A percentile compares a stretch with the other conserved stretches of the same genome.
Evolutionary conservation across 2,113 vertebrate genomes (phyloP).

Genomic region (Puntigrus tetrazona): DNA sequence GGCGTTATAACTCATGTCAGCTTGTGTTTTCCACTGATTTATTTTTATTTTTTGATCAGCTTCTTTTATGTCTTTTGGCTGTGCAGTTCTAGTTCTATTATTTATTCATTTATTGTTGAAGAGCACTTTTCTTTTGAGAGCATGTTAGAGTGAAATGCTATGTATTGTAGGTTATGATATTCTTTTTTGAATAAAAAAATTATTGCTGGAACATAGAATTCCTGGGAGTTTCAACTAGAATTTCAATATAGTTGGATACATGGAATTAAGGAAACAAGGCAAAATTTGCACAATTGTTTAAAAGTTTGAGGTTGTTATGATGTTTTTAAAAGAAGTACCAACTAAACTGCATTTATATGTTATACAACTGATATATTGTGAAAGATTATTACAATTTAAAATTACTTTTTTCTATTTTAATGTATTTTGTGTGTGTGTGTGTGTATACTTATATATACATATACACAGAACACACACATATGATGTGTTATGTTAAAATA

Average conservation of each 20-base stretch:
- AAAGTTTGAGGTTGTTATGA: not conserved
- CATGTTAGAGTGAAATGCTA: not conserved
- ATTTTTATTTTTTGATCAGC: not conserved
- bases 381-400: not conserved
- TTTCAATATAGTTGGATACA: not conserved
- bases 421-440: too few species aligned
- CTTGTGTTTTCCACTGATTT: not conserved
- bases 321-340: not conserved
- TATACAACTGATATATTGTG: not conserved
- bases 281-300: not conserved
- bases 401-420: too few species aligned
- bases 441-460: too few species aligned
- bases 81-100: not conserved
- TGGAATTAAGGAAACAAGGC: not conserved
- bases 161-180: not conserved
- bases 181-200: not conserved
- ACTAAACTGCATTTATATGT: not conserved
- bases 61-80: not conserved
- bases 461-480: too few species aligned
- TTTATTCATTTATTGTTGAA: not conserved
- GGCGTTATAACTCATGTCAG: not conserved
- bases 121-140: too few species aligned
- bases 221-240: not conserved
- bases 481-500: too few species aligned
- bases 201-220: not conserved